Conservation (phyloP, 1,140 invertebrate genomes). For the Scaptomyza montana region DNA sequence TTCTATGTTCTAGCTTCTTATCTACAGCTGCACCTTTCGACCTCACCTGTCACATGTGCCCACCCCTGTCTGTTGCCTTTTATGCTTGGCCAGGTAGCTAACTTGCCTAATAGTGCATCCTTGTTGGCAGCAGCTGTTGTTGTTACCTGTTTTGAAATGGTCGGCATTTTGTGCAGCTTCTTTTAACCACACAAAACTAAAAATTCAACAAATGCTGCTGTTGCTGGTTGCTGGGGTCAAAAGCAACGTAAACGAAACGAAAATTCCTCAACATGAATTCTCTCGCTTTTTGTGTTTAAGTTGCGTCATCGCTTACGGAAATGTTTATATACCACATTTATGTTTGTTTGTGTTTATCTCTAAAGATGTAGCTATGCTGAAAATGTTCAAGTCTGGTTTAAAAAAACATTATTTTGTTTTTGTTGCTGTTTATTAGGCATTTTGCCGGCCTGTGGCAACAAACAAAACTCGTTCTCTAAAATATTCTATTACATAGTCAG, state of each 20-base stretch:
- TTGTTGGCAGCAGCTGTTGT: constrained; percentile 13
- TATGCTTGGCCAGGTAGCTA: constrained; percentile 28
- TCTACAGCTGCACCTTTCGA: constrained; percentile 29
- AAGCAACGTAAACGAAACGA: constrained; percentile 26
- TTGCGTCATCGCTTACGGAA: constrained; percentile 70
- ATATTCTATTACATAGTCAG: constrained; percentile 25
- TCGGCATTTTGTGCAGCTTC: constrained; percentile 21
- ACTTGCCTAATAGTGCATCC: constrained; percentile 19
- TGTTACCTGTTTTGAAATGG: constrained; percentile 28
- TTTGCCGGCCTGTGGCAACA: constrained; percentile 26
- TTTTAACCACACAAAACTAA: constrained; percentile 11
- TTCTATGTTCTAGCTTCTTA: constrained; percentile 22
- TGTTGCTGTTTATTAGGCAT: constrained; percentile 31
- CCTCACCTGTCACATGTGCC: constrained; percentile 11
- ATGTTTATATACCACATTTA: constrained; percentile 29
- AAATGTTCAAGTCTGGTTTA: constrained; percentile 62
- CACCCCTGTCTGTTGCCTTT: not conserved
- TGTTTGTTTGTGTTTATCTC: constrained; percentile 8
- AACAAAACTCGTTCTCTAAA: constrained; percentile 54
- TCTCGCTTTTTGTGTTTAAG: constrained; percentile 21
- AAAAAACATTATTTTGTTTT: constrained; percentile 5
- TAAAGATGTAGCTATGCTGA: constrained; percentile 30
- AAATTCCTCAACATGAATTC: constrained; percentile 51
- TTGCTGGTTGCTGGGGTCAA: constrained; percentile 8
- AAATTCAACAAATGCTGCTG: constrained; percentile 49